Conservation (phyloP, 1,140 invertebrate species). For the Apis florea region DNA sequence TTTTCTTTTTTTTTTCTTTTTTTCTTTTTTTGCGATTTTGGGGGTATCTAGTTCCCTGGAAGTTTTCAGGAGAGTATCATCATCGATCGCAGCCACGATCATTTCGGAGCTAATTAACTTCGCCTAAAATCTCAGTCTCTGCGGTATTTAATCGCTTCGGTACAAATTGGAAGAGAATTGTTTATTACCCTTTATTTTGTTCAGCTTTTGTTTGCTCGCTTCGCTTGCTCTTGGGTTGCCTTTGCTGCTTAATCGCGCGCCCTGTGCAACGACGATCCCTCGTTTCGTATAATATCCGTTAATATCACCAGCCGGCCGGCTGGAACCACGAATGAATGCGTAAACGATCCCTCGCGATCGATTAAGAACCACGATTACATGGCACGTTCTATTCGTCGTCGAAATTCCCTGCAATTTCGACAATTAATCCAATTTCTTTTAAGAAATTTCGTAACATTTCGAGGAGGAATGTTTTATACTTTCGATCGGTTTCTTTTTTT, state of each 20-base stretch:
- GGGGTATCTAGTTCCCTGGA: conserved; percentile 20
- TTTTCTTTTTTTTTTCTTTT: not conserved
- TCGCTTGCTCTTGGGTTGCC: not conserved
- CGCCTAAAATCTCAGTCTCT: conserved; percentile 44
- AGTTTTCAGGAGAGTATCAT: conserved; percentile 20
- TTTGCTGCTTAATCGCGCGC: not conserved
- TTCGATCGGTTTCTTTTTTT: not conserved
- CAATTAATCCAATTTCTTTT: not conserved
- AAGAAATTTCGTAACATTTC: not conserved
- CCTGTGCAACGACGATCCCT: not conserved
- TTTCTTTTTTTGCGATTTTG: not conserved
- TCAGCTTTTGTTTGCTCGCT: not conserved
- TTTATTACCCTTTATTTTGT: not conserved
- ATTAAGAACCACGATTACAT: not conserved
- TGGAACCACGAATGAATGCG: not conserved
- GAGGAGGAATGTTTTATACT: not conserved
- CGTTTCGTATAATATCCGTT: not conserved
- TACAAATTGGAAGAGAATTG: conserved; percentile 45
- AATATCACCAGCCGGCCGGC: not conserved
- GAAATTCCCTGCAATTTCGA: not conserved
- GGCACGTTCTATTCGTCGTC: not conserved
- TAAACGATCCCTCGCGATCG: not conserved
- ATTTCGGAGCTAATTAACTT: conserved; percentile 18
- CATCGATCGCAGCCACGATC: conserved; percentile 31
- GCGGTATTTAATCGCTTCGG: conserved; percentile 18